Evolutionary conservation across 2,113 vertebrate species (phyloP).

Genomic region (Pelusios castaneus): DNA sequence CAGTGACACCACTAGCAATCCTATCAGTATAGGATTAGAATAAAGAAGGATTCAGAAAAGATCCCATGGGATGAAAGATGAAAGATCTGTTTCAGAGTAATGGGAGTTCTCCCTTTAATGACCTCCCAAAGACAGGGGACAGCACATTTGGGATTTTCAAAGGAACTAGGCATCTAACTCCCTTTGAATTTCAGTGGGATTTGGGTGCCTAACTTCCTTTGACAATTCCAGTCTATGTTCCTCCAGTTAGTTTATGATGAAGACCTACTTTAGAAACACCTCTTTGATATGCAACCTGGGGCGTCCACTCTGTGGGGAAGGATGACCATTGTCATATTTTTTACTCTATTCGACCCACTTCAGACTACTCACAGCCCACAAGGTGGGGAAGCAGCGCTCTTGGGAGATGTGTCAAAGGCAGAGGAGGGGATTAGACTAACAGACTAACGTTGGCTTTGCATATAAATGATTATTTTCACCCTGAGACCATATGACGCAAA

Average conservation of each 20-base stretch:
- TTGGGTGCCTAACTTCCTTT: not conserved
- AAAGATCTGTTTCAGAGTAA: not conserved
- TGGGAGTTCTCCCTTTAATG: not conserved
- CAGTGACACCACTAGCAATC: not conserved
- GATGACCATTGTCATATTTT: slow-evolving; percentile 43
- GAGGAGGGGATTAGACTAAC: slow-evolving; percentile 26
- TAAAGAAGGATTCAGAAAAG: not conserved
- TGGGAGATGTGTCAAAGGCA: not conserved
- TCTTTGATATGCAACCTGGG: slow-evolving; percentile 59
- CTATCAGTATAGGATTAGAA: not conserved
- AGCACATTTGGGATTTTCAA: not conserved
- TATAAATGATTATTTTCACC: slow-evolving; percentile 38
- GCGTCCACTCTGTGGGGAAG: slow-evolving; percentile 60
- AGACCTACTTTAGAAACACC: slow-evolving; percentile 24
- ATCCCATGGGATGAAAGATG: not conserved
- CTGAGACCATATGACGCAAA: slow-evolving; percentile 38
- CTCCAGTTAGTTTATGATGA: not conserved
- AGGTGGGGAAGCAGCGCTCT: slow-evolving; percentile 3
- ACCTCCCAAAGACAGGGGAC: not conserved
- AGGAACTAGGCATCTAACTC: not conserved
- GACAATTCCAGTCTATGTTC: slow-evolving; percentile 22
- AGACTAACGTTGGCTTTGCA: slow-evolving; percentile 39
- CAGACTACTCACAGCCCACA: slow-evolving; percentile 54
- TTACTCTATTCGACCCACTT: slow-evolving; percentile 61
- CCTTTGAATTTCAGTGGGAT: not conserved